A percentile compares a stretch with the other conserved stretches of the same genome.
phyloP scores from a whole-genome alignment of 2,797 vertebrate species.

The Dallia pectoralis region DNA sequence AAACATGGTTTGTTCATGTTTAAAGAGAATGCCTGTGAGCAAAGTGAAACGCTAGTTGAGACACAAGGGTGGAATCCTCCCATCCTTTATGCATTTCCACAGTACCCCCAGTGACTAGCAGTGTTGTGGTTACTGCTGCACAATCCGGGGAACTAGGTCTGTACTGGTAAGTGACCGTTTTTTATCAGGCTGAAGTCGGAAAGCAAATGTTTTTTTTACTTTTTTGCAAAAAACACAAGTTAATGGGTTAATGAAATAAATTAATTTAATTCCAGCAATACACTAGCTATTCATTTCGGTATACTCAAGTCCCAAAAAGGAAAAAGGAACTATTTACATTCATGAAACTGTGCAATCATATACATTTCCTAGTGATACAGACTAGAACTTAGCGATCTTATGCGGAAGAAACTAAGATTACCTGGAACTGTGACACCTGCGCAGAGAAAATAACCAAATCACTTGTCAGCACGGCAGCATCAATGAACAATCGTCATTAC shows the following conservation, averaged over 20 bases:
- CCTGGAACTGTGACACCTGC: conserved; percentile 12
- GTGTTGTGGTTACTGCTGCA: conserved; percentile 67
- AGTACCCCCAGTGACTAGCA: conserved; percentile 7
- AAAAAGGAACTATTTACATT: background rate
- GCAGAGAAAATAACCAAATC: background rate
- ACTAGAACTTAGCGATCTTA: background rate
- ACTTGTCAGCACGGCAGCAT: background rate
- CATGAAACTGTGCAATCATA: background rate
- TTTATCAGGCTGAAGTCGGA: background rate
- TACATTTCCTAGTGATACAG: background rate
- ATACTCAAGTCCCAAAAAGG: background rate
- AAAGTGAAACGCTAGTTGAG: background rate
- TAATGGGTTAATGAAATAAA: too few species aligned
- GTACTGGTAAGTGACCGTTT: background rate
- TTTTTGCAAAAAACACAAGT: too few species aligned
- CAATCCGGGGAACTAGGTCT: background rate
- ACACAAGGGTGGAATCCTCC: background rate
- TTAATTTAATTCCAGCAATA: background rate
- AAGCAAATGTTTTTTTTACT: too few species aligned
- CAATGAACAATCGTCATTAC: background rate
- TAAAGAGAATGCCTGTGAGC: conserved; percentile 14
- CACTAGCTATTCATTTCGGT: background rate
- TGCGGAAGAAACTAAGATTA: conserved; percentile 7
- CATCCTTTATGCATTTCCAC: conserved; percentile 24
- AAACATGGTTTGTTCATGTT: conserved; percentile 3